Conservation (phyloP, 2,797 vertebrate species). For the Etheostoma nigrum region DNA sequence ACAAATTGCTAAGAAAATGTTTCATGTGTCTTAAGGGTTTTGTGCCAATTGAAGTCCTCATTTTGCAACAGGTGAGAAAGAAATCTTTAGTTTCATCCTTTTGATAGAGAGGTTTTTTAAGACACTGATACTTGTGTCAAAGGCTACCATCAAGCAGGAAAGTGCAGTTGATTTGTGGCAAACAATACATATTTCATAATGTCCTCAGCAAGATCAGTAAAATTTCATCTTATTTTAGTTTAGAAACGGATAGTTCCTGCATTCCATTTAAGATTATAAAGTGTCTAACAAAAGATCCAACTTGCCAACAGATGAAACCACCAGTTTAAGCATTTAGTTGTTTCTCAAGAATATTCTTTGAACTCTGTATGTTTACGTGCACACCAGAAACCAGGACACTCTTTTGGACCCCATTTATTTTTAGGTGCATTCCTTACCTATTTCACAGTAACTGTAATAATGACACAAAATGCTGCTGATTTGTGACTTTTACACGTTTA, state of each 20-base stretch:
- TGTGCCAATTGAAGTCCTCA: not conserved
- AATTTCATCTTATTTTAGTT: not conserved
- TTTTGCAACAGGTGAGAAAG: not conserved
- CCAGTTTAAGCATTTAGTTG: no score
- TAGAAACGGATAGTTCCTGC: not conserved
- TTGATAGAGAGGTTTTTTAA: conserved; percentile 10
- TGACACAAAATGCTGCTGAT: not conserved
- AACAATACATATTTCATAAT: not conserved
- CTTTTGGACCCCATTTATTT: not conserved
- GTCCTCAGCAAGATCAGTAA: not conserved
- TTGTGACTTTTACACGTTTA: not conserved
- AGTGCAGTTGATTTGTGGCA: not conserved
- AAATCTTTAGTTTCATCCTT: not conserved
- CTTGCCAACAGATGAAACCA: no score
- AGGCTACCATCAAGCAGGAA: not conserved
- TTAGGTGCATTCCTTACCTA: not conserved
- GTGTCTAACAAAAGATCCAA: no score
- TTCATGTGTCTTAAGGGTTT: conserved; percentile 9
- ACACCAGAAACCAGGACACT: not conserved
- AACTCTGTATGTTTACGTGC: not conserved
- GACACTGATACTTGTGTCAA: not conserved
- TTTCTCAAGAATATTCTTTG: not conserved
- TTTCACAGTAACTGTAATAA: not conserved
- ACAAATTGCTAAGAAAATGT: not conserved
- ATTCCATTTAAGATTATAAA: not conserved